A percentile compares a stretch with the other conserved stretches of the same genome.
These are phyloP conservation scores for Rostratula benghalensis DNA, from an alignment of 2,113 vertebrate genomes.

Conservation along the genomic window DNA sequence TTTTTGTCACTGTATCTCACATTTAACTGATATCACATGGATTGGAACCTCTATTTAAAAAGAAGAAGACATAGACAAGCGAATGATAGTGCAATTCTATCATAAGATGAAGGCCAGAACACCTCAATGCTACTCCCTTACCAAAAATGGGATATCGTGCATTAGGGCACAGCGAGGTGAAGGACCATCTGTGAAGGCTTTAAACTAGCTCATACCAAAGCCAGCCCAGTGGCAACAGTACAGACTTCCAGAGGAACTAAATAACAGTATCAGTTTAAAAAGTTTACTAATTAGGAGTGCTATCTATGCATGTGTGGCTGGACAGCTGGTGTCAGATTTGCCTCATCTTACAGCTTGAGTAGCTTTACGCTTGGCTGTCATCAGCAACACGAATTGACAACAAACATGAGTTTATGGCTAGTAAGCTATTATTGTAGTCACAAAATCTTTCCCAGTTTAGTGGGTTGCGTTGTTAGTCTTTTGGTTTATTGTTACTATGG, in stretches of 20 bases:
- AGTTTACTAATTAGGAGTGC: neutral
- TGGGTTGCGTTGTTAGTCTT: neutral
- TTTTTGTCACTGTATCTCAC: neutral
- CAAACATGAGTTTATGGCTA: neutral
- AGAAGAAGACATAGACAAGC: neutral
- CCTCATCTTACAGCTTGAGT: neutral
- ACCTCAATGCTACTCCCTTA: neutral
- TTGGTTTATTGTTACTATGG: neutral
- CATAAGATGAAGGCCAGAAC: neutral
- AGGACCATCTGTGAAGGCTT: neutral
- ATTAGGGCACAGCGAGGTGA: neutral
- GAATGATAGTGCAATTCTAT: neutral
- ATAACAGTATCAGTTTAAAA: neutral
- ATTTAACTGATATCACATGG: neutral
- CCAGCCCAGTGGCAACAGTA: neutral
- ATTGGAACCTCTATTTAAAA: neutral
- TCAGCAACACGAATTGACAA: neutral
- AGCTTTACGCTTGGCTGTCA: neutral
- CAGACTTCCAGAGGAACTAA: neutral
- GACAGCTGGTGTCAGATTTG: neutral
- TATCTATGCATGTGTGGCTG: rapidly evolving
- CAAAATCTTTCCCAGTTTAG: neutral
- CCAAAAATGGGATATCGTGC: neutral
- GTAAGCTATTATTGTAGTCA: neutral
- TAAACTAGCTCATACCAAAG: neutral